These are phyloP conservation scores for Paramormyrops hopkinsi DNA, from an alignment of 2,797 vertebrate genomes.

Conservation along the genomic window DNA sequence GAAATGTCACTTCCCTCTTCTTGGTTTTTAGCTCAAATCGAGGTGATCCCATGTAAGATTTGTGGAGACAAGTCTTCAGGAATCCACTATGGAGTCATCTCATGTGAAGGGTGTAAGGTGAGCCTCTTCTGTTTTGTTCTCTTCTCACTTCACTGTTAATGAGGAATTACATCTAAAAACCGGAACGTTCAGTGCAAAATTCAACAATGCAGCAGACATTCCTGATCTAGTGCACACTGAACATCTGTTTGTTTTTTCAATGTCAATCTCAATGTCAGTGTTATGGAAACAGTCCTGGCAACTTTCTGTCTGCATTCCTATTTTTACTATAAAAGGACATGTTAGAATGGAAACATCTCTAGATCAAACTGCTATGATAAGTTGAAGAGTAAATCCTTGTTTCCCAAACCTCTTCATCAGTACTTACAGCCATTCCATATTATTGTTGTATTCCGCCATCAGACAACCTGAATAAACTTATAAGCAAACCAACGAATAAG, in stretches of 20 bases:
- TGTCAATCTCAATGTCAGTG: neutral
- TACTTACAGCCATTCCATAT: neutral
- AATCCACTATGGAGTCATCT: slow-evolving; percentile 91
- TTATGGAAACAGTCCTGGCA: neutral
- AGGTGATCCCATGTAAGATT: slow-evolving; percentile 92
- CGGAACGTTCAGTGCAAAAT: neutral
- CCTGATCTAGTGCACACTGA: neutral
- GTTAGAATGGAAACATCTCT: neutral
- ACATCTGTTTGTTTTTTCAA: neutral
- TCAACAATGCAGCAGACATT: neutral
- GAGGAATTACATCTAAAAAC: neutral
- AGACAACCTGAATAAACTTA: neutral
- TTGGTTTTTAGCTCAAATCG: slow-evolving; percentile 75
- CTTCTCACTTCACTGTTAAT: neutral
- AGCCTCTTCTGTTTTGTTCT: slow-evolving; percentile 31
- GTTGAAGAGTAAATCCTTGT: neutral
- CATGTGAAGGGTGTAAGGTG: slow-evolving; percentile 92
- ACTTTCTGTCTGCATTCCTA: neutral
- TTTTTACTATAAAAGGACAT: neutral
- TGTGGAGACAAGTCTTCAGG: slow-evolving; percentile 91
- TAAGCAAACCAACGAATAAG: neutral
- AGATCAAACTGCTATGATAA: neutral
- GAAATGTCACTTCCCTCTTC: slow-evolving; percentile 8
- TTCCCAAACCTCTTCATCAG: neutral
- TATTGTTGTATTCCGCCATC: neutral